A percentile compares a stretch with the other conserved stretches of the same genome.
These are phyloP conservation scores for Aphyosemion australe DNA, from an alignment of 2,113 vertebrate species.

Conservation along the genomic window DNA sequence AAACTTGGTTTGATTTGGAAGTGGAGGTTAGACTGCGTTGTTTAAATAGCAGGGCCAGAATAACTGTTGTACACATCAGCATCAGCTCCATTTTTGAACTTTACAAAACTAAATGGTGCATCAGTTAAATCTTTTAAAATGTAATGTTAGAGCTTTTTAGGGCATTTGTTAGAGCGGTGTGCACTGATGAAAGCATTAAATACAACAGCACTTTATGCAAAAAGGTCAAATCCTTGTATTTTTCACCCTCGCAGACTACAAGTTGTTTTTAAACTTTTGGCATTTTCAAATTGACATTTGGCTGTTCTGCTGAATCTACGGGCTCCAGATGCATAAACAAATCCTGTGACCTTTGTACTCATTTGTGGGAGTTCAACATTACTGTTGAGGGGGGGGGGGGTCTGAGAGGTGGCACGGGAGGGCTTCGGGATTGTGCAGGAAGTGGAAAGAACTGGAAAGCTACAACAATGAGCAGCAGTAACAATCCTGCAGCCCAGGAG, in stretches of 20 bases:
- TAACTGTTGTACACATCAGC: too few relatives aligned
- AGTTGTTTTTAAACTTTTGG: constrained; percentile 28
- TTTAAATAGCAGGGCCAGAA: too few relatives aligned
- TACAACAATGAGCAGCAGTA: constrained; percentile 47
- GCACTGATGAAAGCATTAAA: not conserved
- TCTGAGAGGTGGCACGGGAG: constrained; percentile 10
- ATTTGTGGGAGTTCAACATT: constrained; percentile 50
- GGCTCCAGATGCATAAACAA: constrained; percentile 47
- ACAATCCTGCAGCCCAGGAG: constrained; percentile 38
- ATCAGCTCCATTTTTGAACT: not conserved
- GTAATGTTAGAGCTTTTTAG: not conserved
- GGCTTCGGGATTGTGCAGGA: constrained; percentile 32
- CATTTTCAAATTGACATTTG: constrained; percentile 36
- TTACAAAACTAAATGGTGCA: not conserved
- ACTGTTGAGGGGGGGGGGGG: constrained; percentile 21
- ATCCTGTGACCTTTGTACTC: constrained; percentile 51
- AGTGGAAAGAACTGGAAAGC: constrained; percentile 3
- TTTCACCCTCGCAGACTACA: constrained; percentile 2
- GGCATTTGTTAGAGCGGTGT: not conserved
- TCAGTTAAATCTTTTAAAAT: too few relatives aligned
- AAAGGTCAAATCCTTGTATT: constrained; percentile 4
- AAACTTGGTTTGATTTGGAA: too few relatives aligned
- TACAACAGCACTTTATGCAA: not conserved
- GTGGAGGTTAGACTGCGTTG: too few relatives aligned
- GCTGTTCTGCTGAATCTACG: constrained; percentile 22